Evolutionary conservation across 2,888 invertebrate genomes (phyloP), one percentile per base, ranked within the genome.

Genomic region (Scaptomyza polygonia): DNA sequence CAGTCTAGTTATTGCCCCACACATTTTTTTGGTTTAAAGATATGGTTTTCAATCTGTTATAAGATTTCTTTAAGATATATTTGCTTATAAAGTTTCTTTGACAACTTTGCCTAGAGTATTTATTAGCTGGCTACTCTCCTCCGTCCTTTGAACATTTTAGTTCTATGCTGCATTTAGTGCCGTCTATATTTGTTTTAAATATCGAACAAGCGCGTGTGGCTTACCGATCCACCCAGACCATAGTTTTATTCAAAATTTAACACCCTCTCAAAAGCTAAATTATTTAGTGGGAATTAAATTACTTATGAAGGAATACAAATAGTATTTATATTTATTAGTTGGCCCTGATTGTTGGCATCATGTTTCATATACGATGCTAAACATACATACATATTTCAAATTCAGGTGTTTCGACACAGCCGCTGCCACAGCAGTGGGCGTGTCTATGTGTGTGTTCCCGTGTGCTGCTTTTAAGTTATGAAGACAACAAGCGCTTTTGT

Each of bases 161-260:
- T 27, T 9, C 62, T 12, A 45, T 44, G 29, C n/a, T 27, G 67
- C 45, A 57, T 30, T 69, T 69, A 71, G 58, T 57, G 77, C 47
- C 75, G 72, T 63, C 72, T 25, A 70, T 55, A 84, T 79, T 75
- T 86, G 81, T 82, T 82, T 84, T 86, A 86, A 86, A 88, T 80
- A 85, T 82, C 72, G 75, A 79, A 73, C 70, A 57, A 73, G 70
- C 73, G 7, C 30, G 30, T 12, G 63, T 57, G 58, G 58, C 34
- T 61, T 43, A 40, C 54, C 32, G 39, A 9, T 9, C 14, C 39
- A 14, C 12, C 5, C n/a, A 8, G 27, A n/a, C 8, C 48, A 34
- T 3, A 4, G 3, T 2, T n/a, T 5, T 2, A 0, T n/a, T 2
- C 32, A 32, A 34, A 5, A 34, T 39, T 36, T 36, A 32, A n/a